Base-by-base conservation (phyloP, 92 coral and sea anemone genomes). In the Heteractis magnifica region DNA sequence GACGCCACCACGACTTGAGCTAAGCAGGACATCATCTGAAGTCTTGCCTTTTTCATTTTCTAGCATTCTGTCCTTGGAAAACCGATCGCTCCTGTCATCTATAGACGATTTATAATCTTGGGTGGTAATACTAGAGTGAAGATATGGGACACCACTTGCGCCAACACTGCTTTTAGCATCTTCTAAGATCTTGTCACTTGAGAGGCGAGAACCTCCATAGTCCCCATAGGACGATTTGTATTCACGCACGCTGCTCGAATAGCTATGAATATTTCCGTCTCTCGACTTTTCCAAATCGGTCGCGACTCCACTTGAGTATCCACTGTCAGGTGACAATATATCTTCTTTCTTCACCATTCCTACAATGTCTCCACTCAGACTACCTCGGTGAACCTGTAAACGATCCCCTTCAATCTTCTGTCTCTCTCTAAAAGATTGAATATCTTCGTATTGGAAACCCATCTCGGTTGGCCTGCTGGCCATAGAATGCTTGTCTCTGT, bases 361-460 rank as follows among this genome's bases (percentile, higher is more conserved):
- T 4, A 81, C 84, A 11, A 81, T 81, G 16, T 70, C 53, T 4
- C 76, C 84, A 51, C 77, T 81, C 18, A 81, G 73, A 4, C 84
- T 51, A 50, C 73, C 18, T 62, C 84, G 15, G 12, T 81, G 84
- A 64, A 70, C 10, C 21, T 68, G 64, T 6, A 81, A 65, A 65
- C 77, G 64, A 34, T 81, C 84, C 4, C 84, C 84, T 68, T 81
- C 84, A 48, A 68, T 8, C 65, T 81, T 68, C 14, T 81, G 84
- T 53, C 84, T 68, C 5, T 68, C 77, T 81, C 65, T 15, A 26
- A 81, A 81, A 0, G 84, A 81, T 9, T 81, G 34, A 23, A 81
- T 81, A 48, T 81, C 84, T 52, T 81, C 84, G 23, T 81, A 81
- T 21, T 81, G 75, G 58, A 81, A 81, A 12, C 84, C 84, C 21